phyloP scores from a whole-genome alignment of 37 sponge, comb jelly and placozoan genomes.

The Agelas oroides region DNA sequence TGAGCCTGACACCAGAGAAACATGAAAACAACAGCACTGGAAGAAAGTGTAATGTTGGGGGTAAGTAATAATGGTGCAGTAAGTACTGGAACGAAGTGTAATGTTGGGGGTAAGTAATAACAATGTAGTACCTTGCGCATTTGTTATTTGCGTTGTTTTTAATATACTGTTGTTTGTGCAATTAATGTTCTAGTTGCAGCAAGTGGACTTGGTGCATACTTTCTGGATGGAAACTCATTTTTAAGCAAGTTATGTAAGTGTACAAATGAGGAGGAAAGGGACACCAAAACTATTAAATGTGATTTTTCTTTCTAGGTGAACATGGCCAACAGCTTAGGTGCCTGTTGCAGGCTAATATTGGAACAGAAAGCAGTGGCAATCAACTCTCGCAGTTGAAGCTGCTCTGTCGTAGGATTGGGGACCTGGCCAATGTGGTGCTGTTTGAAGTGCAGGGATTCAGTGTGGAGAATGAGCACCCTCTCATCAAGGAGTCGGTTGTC shows the following conservation, averaged over 20 bases:
- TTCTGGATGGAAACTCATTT: slow-evolving; percentile 40
- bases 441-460: background rate
- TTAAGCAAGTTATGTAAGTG: slow-evolving; percentile 34
- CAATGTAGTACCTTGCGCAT: no score
- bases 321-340: background rate
- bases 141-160: no score
- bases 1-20: background rate
- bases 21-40: background rate
- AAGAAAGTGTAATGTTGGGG: background rate
- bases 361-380: background rate
- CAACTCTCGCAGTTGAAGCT: background rate
- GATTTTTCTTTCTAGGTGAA: background rate
- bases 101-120: no score
- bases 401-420: slow-evolving; percentile 18
- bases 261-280: background rate
- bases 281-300: background rate
- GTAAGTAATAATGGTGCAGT: background rate
- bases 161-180: no score
- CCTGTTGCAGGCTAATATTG: background rate
- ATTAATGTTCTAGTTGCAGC: background rate
- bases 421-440: background rate
- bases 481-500: slow-evolving; percentile 1
- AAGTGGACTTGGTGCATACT: slow-evolving; percentile 27
- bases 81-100: no score
- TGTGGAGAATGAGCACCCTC: background rate